Evolutionary conservation across 2,797 vertebrate species (phyloP).

Genomic region (Hafferia zeledoni): DNA sequence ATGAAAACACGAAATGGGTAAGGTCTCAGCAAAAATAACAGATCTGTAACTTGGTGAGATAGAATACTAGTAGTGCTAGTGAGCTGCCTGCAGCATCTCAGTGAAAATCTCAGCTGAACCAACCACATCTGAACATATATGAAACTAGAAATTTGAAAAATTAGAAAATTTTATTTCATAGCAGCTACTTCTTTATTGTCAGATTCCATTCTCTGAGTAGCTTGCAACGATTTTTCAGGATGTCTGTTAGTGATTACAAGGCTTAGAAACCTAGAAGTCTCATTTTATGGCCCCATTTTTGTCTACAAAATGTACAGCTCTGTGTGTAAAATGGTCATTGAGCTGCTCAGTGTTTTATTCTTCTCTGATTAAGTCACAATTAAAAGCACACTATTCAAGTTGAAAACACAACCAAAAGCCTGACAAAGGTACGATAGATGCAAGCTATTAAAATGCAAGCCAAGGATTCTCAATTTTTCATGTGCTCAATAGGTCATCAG

Average conservation of each 20-base stretch:
- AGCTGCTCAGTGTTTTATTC: neutral
- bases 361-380: neutral
- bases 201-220: neutral
- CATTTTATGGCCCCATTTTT: neutral
- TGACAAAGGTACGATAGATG: conserved; percentile 14
- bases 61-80: neutral
- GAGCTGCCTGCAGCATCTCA: neutral
- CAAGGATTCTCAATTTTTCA: conserved; percentile 27
- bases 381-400: neutral
- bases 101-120: neutral
- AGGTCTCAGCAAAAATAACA: neutral
- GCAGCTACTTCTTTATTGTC: neutral
- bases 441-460: conserved; percentile 21
- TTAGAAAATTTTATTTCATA: neutral
- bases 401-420: neutral
- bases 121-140: neutral
- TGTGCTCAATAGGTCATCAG: neutral
- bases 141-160: neutral
- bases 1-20: neutral
- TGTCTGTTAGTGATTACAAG: neutral
- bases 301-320: neutral
- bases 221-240: neutral
- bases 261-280: neutral
- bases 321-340: neutral
- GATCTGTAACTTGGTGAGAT: neutral